Evolutionary conservation across 2,797 vertebrate species (phyloP).

Genomic region (Oophaga sylvatica): DNA sequence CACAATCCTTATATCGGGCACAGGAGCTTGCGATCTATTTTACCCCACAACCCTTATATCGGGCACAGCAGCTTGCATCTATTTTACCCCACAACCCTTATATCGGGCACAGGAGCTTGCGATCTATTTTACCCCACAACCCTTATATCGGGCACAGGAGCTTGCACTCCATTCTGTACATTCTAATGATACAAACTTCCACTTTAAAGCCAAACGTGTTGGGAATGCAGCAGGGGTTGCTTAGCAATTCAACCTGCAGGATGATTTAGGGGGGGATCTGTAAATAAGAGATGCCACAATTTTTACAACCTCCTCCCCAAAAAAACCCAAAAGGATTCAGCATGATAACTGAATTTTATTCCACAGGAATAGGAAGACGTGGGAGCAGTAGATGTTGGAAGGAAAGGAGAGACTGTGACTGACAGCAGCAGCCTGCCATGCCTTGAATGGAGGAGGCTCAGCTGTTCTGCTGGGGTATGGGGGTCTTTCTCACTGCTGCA

Average conservation of each 20-base stretch:
- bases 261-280: neutral
- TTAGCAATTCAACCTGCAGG: conserved; percentile 4
- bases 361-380: neutral
- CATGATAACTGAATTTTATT: neutral
- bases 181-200: neutral
- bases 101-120: neutral
- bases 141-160: neutral
- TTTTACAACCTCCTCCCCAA: neutral
- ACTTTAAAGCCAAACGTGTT: neutral
- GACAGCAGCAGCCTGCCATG: conserved; percentile 70
- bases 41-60: neutral
- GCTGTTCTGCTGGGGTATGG: conserved; percentile 67
- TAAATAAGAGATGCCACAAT: neutral
- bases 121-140: neutral
- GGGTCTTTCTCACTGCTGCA: conserved; percentile 66
- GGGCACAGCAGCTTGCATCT: neutral
- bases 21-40: neutral
- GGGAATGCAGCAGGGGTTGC: neutral
- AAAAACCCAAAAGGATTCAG: neutral
- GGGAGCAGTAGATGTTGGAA: neutral
- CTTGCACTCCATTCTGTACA: neutral
- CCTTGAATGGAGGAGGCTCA: conserved; percentile 55
- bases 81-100: neutral
- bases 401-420: conserved; percentile 66
- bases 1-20: neutral